These are phyloP conservation scores for Callorhinus ursinus DNA, from an alignment of 2,113 vertebrate genomes.

Conservation along the genomic window DNA sequence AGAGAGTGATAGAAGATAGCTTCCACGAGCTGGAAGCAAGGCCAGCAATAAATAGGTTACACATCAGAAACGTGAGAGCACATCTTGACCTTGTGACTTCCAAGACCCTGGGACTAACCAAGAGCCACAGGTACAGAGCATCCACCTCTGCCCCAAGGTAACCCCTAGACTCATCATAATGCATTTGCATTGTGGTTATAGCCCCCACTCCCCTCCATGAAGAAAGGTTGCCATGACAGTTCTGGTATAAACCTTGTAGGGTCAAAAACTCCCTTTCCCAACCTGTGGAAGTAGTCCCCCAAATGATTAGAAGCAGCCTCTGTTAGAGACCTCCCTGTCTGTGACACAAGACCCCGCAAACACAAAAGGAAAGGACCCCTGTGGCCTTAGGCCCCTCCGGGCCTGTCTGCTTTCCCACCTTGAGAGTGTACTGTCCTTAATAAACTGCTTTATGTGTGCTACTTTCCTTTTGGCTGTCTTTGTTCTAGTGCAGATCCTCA, in stretches of 20 bases:
- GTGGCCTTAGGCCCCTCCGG: not conserved
- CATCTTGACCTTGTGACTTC: not conserved
- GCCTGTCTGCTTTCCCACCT: too few species aligned
- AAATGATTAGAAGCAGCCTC: not conserved
- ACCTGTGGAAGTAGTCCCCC: not conserved
- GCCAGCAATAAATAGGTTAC: not conserved
- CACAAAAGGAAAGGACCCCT: not conserved
- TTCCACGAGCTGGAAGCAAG: not conserved
- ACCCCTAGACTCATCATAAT: not conserved
- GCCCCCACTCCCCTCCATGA: not conserved
- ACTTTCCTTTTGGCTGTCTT: not conserved
- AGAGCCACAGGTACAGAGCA: not conserved
- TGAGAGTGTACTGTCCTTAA: not conserved
- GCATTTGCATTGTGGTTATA: not conserved
- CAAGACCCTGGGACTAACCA: not conserved
- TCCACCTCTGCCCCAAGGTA: not conserved
- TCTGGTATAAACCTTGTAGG: not conserved
- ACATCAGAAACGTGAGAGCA: not conserved
- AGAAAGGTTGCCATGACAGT: not conserved
- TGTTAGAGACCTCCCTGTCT: not conserved
- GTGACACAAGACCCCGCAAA: not conserved
- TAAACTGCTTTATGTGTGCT: not conserved
- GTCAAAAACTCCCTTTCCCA: not conserved
- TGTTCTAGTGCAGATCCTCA: not conserved
- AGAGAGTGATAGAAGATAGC: not conserved